phyloP scores from a whole-genome alignment of 1,140 invertebrate species.

The Megalonaias nervosa region DNA sequence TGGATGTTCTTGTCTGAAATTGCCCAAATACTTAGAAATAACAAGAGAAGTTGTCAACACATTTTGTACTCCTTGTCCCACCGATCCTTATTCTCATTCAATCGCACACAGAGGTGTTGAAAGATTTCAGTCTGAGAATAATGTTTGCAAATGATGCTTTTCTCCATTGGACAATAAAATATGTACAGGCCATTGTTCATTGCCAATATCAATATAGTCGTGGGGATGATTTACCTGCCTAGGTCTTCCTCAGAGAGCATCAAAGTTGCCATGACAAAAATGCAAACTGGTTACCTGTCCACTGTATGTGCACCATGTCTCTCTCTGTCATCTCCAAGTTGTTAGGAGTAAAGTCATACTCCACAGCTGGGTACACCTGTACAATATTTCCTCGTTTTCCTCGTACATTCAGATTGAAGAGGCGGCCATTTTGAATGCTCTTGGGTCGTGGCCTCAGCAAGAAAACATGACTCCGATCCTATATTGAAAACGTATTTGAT shows the following conservation, averaged over 20 bases:
- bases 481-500: neutral
- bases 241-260: neutral
- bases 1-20: too few relatives aligned
- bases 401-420: slow-evolving; percentile 66
- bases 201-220: too few relatives aligned
- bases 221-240: too few relatives aligned
- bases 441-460: slow-evolving; percentile 50
- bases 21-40: too few relatives aligned
- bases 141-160: too few relatives aligned
- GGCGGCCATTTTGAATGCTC: slow-evolving; percentile 33
- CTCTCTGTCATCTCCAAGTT: slow-evolving; percentile 46
- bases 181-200: too few relatives aligned
- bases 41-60: too few relatives aligned
- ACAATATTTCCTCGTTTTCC: slow-evolving; percentile 71
- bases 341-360: slow-evolving; percentile 69
- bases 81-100: too few relatives aligned
- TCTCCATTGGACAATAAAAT: too few relatives aligned
- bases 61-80: too few relatives aligned
- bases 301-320: slow-evolving; percentile 69
- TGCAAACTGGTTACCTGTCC: slow-evolving; percentile 59
- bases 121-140: too few relatives aligned
- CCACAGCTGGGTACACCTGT: slow-evolving; percentile 68
- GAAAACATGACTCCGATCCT: slow-evolving; percentile 69
- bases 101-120: too few relatives aligned
- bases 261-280: neutral